Base-by-base conservation (phyloP, 1,140 invertebrate genomes). In the Caenorhabditis inopinata region DNA sequence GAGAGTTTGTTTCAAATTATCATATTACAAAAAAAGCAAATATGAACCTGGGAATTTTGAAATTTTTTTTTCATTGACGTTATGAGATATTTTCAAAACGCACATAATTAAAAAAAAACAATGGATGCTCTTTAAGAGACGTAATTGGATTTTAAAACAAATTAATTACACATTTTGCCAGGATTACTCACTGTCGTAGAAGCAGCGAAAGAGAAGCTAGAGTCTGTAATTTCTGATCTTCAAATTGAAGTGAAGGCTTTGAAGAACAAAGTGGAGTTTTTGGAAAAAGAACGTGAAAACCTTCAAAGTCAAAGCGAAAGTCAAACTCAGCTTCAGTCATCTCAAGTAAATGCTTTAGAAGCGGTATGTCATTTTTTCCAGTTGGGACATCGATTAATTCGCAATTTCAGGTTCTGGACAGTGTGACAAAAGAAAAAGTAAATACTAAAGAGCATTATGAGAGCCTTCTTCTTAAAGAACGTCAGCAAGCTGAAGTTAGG, bases 351-450 rank as follows among this genome's bases (percentile, higher is more conserved):
- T 38, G 87, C 86, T 2, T 48, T 87, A 2, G 86, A 87, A 84
- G 87, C 87, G 11, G 86, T 85, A 46, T 27, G 49, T 14, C 14
- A 42, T 14, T 42, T 7, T 42, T 7, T 14, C 38, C 49, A 38
- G 25, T 47, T 51, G 9, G 73, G 23, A 51, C 14, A 27, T 25
- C n/a, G n/a, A n/a, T n/a, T n/a, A 42, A 18, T 21, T 21, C 25
- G 1, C 27, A 16, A 3, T 48, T 38, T 47, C 18, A 86, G 84
- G 83, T 87, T 32, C 46, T 87, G 0, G 81, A 87, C 74, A 85
- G 84, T 1, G 83, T 87, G 0, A 88, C 85, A 14, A 84, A 84
- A 51, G 87, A 87, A 74, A 88, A 87, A 42, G 87, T 88, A 46
- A 82, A 79, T 11, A 74, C 79, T 1, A 84, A 84, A 74, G 84